Conservation (phyloP, 23 tunicate genomes). For the Styela plicata region DNA sequence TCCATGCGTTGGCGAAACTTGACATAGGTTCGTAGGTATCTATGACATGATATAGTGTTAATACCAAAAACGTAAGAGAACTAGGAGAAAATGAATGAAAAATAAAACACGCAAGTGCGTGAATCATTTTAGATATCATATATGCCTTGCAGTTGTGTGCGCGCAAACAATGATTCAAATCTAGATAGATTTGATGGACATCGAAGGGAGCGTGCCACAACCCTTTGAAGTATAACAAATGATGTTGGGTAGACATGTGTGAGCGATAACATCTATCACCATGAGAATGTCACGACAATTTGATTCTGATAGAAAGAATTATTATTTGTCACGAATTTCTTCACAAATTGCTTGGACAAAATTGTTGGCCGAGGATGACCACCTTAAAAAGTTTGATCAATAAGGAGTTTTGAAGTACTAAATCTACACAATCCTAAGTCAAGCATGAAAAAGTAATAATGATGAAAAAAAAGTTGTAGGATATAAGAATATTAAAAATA, state of each 20-base stretch:
- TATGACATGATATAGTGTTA: neutral
- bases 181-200: neutral
- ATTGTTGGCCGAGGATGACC: neutral
- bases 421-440: too few relatives aligned
- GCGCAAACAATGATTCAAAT: neutral
- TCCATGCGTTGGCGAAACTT: neutral
- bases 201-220: conserved; percentile 10
- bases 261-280: conserved; percentile 8
- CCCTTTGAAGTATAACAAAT: conserved; percentile 3
- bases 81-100: neutral
- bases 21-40: neutral
- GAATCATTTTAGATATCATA: neutral
- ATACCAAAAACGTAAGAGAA: neutral
- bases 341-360: neutral
- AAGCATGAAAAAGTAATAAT: too few relatives aligned
- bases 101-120: neutral
- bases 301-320: neutral
- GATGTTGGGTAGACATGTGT: conserved; percentile 18
- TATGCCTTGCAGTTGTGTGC: neutral
- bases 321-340: neutral
- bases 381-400: too few relatives aligned
- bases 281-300: conserved; percentile 26
- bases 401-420: too few relatives aligned
- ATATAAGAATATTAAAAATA: too few relatives aligned
- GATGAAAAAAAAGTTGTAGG: too few relatives aligned